phyloP scores from a whole-genome alignment of 2,113 vertebrate genomes.

The Anhinga rufa region DNA sequence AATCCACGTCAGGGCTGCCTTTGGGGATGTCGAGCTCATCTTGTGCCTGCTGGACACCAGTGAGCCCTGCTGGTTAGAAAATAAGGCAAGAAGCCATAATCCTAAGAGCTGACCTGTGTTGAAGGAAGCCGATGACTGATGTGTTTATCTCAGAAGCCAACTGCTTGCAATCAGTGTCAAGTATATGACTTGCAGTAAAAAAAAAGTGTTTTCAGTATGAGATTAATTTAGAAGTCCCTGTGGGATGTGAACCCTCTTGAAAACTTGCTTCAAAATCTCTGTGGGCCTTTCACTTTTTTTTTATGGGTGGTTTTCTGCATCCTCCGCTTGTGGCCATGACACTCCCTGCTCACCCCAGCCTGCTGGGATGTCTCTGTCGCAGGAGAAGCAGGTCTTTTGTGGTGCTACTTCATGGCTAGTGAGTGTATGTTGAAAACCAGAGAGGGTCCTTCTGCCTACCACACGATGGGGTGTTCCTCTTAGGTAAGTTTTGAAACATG shows the following conservation, averaged over 20 bases:
- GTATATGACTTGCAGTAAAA: neutral
- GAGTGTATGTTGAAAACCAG: neutral
- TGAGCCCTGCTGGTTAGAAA: neutral
- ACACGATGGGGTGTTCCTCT: neutral
- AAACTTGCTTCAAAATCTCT: neutral
- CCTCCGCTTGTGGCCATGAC: fast-evolving
- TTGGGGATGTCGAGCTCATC: neutral
- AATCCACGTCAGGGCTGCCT: neutral
- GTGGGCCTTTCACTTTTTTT: neutral
- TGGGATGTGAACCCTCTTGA: neutral
- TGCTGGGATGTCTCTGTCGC: neutral
- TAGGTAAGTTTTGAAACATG: neutral
- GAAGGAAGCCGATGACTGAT: neutral
- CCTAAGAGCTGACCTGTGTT: neutral
- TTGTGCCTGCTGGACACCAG: neutral
- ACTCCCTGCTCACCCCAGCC: neutral
- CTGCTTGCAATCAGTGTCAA: neutral
- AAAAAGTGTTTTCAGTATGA: neutral
- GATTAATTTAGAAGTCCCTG: neutral
- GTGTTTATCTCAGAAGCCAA: neutral
- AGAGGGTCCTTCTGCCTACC: neutral
- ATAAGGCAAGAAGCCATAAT: neutral
- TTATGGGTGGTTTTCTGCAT: neutral
- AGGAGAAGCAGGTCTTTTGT: neutral
- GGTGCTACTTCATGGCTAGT: neutral